Evolutionary conservation across 2,888 invertebrate genomes (phyloP).

Genomic region (Drymonia ruficornis): DNA sequence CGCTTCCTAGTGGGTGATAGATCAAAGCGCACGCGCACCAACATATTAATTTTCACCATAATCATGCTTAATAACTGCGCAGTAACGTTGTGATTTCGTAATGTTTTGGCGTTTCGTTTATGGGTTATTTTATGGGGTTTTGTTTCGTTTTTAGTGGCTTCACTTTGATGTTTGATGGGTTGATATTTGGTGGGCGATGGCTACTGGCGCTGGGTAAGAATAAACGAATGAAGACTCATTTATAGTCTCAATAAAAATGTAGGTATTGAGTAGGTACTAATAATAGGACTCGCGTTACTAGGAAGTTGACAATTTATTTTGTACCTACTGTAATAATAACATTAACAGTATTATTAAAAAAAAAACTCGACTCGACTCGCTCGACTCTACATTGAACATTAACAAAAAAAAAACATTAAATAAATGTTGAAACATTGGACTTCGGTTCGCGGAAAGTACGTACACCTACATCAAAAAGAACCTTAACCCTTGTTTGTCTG

Average conservation of each 20-base stretch:
- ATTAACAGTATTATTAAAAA: background rate
- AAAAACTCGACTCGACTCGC: background rate
- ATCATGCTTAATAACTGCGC: constrained; percentile 58
- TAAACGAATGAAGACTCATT: too few relatives aligned
- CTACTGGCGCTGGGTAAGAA: background rate
- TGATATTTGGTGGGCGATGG: constrained; percentile 19
- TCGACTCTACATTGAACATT: background rate
- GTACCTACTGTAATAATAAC: background rate
- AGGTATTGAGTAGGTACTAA: too few relatives aligned
- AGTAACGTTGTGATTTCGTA: constrained; percentile 43
- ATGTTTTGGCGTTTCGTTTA: constrained; percentile 47
- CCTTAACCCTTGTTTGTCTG: too few relatives aligned
- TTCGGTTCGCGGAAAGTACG: background rate
- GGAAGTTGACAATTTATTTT: too few relatives aligned
- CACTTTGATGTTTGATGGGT: constrained; percentile 31
- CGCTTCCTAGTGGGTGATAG: constrained; percentile 69
- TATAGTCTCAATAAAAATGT: too few relatives aligned
- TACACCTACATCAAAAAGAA: too few relatives aligned
- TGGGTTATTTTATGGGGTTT: constrained; percentile 42
- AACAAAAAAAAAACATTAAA: background rate
- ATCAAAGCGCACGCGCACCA: constrained; percentile 59
- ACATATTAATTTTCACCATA: constrained; percentile 64
- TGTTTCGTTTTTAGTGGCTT: constrained; percentile 23
- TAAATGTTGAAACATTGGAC: background rate
- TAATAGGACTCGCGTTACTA: too few relatives aligned